Evolutionary conservation across 2,113 vertebrate species (phyloP), one percentile per base, ranked within the genome.

Genomic region (Aspidoscelis tigris): DNA sequence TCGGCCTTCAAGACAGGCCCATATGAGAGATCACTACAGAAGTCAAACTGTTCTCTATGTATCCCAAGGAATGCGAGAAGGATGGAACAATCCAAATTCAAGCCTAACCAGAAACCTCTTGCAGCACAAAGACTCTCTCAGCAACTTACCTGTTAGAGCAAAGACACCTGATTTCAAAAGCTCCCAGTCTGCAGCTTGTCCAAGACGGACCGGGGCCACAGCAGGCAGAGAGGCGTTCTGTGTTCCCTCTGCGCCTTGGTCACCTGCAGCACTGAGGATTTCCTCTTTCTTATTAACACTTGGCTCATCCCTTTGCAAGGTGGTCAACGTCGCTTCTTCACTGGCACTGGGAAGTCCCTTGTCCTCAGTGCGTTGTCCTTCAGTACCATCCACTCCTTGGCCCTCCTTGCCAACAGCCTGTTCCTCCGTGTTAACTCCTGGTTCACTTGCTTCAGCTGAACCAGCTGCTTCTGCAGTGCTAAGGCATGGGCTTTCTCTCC

Each of bases 101-200:
- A 77, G n/a, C 65, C 21, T n/a, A 20, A 44, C n/a, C 68, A 65
- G 7, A 84, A 61, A 55, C 47, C 24, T 50, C 14, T 26, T n/a
- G 2, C n/a, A 16, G n/a, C 6, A n/a, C n/a, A 68, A 65, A 2
- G 14, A 61, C 16, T 18, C 21, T 41, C 2, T 53, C 47, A 39
- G 7, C 21, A n/a, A 87, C 87, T 84, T 47, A 89, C 90, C 85
- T 88, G 91, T 96, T 95, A 92, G 93, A 94, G 81, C 97, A 85
- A 89, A 91, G 78, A 93, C 94, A 72, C 96, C 96, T 2, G 96
- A 97, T 53, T 94, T 93, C 68, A 97, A 93, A 65, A 97, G 92
- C 14, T 94, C 93, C 44, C 93, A 61, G 71, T 97, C 91, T 73
- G 97, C 85, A 24, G 97, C 94, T 79, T 92, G 91, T 18, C 70